Conservation (phyloP, 2,797 vertebrate genomes). For the Parauchenoglanis punctatus region DNA sequence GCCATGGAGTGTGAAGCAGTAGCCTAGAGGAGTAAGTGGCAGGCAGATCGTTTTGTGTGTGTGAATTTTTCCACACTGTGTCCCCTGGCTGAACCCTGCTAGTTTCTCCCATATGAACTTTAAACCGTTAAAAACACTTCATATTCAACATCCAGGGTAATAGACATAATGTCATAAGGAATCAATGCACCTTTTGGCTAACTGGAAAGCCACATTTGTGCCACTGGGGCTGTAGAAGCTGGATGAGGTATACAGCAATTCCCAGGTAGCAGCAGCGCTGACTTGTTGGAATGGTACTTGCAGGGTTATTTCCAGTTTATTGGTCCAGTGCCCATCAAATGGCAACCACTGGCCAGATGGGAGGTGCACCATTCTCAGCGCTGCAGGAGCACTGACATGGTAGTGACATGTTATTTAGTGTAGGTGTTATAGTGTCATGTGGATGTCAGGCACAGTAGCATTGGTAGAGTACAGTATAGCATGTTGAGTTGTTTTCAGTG, state of each 20-base stretch:
- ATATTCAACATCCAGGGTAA: neutral
- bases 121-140: neutral
- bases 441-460: neutral
- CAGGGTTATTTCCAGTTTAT: neutral
- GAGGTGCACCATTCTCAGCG: neutral
- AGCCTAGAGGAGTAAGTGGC: conserved; percentile 58
- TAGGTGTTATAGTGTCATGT: neutral
- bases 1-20: conserved; percentile 62
- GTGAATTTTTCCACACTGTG: neutral
- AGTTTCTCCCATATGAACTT: conserved; percentile 26
- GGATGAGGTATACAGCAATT: no score
- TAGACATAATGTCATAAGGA: neutral
- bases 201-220: neutral
- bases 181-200: conserved; percentile 10
- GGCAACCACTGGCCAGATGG: neutral
- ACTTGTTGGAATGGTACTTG: neutral
- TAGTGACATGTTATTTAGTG: neutral
- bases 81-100: conserved; percentile 59
- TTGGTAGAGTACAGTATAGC: neutral
- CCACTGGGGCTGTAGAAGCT: neutral
- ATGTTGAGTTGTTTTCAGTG: neutral
- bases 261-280: neutral
- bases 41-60: conserved; percentile 63
- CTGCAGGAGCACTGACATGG: neutral
- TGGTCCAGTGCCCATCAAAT: neutral